Conservation (phyloP, 1,140 invertebrate genomes). For the Gonioctena quinquepunctata region DNA sequence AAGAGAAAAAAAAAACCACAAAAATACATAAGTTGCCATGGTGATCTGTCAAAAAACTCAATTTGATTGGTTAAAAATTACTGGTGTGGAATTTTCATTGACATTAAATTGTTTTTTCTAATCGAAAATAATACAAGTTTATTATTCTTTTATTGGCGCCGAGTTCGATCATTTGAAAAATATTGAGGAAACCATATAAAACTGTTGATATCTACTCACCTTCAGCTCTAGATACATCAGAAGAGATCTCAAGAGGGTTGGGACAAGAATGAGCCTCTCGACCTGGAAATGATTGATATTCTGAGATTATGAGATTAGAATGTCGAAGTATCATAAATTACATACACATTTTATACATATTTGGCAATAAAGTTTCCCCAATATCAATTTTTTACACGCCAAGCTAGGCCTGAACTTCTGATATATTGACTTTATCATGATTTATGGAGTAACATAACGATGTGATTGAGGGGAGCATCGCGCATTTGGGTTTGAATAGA, state of each 20-base stretch:
- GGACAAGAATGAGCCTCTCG: slow-evolving; percentile 78
- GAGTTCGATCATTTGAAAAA: no score
- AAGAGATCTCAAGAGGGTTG: slow-evolving; percentile 77
- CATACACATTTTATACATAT: background rate
- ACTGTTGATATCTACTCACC: slow-evolving; percentile 34
- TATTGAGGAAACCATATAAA: background rate
- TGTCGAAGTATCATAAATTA: background rate
- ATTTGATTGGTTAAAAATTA: no score
- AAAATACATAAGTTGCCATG: no score
- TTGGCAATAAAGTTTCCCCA: background rate
- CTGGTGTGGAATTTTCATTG: no score
- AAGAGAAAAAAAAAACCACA: no score
- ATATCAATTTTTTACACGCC: background rate
- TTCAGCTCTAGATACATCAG: slow-evolving; percentile 63
- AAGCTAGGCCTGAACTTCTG: background rate
- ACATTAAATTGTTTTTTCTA: no score
- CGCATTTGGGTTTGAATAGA: background rate
- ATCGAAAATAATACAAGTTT: no score
- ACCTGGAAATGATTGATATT: slow-evolving; percentile 60
- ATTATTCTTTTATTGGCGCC: no score
- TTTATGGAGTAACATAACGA: background rate
- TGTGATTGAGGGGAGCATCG: background rate
- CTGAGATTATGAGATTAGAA: background rate
- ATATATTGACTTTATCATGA: background rate
- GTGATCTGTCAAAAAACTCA: no score